These are phyloP conservation scores for Caradrina clavipalpis DNA, from an alignment of 2,888 invertebrate genomes.

Conservation along the genomic window DNA sequence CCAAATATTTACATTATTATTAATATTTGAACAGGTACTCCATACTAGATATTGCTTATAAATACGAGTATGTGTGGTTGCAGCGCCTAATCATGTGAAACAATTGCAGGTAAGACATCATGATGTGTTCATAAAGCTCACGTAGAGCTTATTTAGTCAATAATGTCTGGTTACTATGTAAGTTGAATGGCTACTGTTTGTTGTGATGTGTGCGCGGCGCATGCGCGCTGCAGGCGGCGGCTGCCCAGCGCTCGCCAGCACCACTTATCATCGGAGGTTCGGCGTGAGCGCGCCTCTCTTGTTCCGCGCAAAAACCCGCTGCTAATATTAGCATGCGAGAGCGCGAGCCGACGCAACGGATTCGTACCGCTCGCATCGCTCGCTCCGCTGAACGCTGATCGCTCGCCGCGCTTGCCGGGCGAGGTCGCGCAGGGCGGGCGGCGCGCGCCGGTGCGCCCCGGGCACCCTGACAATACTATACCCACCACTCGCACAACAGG, in stretches of 20 bases:
- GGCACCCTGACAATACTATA: conserved; percentile 73
- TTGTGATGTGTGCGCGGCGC: conserved; percentile 75
- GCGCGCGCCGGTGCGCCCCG: conserved; percentile 81
- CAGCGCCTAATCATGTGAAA: conserved; percentile 3
- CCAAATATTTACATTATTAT: not conserved
- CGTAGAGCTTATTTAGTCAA: conserved; percentile 75
- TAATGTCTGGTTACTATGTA: conserved; percentile 72
- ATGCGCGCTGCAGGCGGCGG: conserved; percentile 72
- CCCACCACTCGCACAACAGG: conserved; percentile 66
- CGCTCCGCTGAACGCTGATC: conserved; percentile 62
- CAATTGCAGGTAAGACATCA: conserved; percentile 20
- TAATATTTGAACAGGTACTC: not conserved
- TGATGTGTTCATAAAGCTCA: conserved; percentile 43
- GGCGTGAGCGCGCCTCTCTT: conserved; percentile 74
- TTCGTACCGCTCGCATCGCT: conserved; percentile 53
- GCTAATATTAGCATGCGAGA: conserved; percentile 81
- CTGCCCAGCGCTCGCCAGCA: conserved; percentile 59
- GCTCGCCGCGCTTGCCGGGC: conserved; percentile 72
- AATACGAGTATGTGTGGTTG: not conserved
- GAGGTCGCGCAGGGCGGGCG: conserved; percentile 85
- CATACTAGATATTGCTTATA: not conserved
- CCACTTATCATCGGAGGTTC: conserved; percentile 76
- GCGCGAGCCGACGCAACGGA: conserved; percentile 55
- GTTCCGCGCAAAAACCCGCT: conserved; percentile 69
- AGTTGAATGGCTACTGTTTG: conserved; percentile 72